These are phyloP conservation scores for Harpagifer antarcticus DNA, from an alignment of 2,797 vertebrate genomes.

Conservation along the genomic window DNA sequence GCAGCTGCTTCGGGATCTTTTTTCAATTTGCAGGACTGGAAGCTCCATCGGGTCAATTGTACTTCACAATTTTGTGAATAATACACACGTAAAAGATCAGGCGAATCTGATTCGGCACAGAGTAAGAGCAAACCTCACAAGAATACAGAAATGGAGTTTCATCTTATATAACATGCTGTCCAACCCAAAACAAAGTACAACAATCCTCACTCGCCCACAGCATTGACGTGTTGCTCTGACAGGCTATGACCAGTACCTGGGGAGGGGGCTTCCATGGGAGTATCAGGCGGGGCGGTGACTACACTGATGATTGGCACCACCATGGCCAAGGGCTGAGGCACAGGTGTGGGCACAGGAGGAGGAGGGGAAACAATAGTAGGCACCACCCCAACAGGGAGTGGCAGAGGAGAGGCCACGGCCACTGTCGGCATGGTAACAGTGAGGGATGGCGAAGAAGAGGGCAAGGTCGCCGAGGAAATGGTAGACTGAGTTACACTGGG, in stretches of 20 bases:
- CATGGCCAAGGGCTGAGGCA: slow-evolving; percentile 87
- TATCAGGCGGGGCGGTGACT: slow-evolving; percentile 88
- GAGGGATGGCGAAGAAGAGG: slow-evolving; percentile 82
- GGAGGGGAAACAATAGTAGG: slow-evolving; percentile 68
- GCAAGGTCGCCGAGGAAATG: slow-evolving; percentile 73
- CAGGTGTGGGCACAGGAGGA: slow-evolving; percentile 79
- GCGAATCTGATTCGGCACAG: neutral
- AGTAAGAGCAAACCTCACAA: no score
- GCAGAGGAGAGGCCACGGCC: slow-evolving; percentile 77
- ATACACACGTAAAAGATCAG: neutral
- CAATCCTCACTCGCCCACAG: neutral
- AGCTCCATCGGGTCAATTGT: neutral
- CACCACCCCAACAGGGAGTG: slow-evolving; percentile 59
- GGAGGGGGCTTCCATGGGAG: slow-evolving; percentile 89
- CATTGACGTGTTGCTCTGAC: slow-evolving; percentile 34
- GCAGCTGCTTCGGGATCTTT: neutral
- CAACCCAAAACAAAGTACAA: slow-evolving; percentile 1
- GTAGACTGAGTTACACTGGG: slow-evolving; percentile 79
- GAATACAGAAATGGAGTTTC: neutral
- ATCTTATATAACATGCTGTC: neutral
- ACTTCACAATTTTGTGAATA: neutral
- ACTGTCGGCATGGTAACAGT: slow-evolving; percentile 84
- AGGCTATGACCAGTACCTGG: slow-evolving; percentile 87
- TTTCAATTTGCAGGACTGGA: neutral
- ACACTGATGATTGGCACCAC: slow-evolving; percentile 91